Conservation (phyloP, 2,113 vertebrate genomes). For the Amia ocellicauda region DNA sequence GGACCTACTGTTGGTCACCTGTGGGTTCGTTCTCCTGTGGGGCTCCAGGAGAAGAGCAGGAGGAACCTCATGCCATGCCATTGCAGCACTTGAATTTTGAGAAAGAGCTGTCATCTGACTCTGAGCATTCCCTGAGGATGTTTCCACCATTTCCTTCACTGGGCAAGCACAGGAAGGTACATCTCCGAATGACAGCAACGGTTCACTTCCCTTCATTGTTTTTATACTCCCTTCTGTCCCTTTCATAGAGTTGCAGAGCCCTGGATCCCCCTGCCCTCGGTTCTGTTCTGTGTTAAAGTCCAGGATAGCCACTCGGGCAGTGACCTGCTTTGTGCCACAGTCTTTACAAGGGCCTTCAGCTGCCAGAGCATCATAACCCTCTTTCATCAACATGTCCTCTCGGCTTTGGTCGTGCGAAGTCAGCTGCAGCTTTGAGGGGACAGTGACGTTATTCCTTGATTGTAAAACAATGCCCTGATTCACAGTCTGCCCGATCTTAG, state of each 20-base stretch:
- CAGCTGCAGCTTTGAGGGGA: conserved; percentile 59
- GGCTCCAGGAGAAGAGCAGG: conserved; percentile 24
- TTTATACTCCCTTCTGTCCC: conserved; percentile 42
- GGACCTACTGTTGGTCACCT: conserved; percentile 17
- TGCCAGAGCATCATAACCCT: conserved; percentile 37
- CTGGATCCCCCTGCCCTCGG: not conserved
- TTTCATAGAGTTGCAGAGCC: conserved; percentile 30
- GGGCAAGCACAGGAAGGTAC: conserved; percentile 42
- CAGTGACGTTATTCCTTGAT: conserved; percentile 37
- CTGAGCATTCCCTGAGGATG: conserved; percentile 38
- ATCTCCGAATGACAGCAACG: conserved; percentile 23
- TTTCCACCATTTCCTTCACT: conserved; percentile 17
- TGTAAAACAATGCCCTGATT: conserved; percentile 39
- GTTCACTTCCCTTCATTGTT: conserved; percentile 41
- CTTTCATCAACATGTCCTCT: conserved; percentile 22
- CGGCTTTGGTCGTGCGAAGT: conserved; percentile 60
- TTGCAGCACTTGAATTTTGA: conserved; percentile 14
- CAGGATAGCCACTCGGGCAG: conserved; percentile 11
- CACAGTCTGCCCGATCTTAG: conserved; percentile 17
- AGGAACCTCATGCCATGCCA: conserved; percentile 24
- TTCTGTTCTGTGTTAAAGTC: conserved; percentile 14
- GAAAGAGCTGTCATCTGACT: conserved; percentile 23
- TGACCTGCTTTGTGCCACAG: conserved; percentile 24
- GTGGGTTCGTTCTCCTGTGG: conserved; percentile 21
- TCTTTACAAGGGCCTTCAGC: conserved; percentile 34